A percentile compares a stretch with the other conserved stretches of the same genome.
These are phyloP conservation scores for Actinia tenebrosa DNA, from an alignment of 64 coral and sea anemone genomes.

Conservation along the genomic window DNA sequence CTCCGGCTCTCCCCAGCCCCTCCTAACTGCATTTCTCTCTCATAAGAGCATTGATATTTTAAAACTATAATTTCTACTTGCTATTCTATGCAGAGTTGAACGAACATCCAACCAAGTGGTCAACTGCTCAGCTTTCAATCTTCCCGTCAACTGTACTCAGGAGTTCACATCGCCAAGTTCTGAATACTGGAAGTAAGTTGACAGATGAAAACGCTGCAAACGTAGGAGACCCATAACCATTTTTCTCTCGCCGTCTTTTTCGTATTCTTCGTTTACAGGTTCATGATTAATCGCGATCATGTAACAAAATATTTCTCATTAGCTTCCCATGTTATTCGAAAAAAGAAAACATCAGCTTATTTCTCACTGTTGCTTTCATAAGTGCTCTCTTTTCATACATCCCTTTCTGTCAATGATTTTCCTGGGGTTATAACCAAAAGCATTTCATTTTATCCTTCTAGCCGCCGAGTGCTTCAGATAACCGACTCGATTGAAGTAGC, in stretches of 20 bases:
- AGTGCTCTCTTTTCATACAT: no score
- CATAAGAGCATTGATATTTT: no score
- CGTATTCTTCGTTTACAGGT: no score
- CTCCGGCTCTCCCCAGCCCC: no score
- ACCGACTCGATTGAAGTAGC: slow-evolving; percentile 47
- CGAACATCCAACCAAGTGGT: not conserved
- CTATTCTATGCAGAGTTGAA: not conserved
- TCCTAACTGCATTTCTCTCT: no score
- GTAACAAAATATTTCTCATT: no score
- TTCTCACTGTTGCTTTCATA: no score
- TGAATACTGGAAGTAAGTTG: slow-evolving; percentile 39
- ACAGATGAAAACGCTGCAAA: not conserved
- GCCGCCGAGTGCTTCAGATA: slow-evolving; percentile 64
- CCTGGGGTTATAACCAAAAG: not conserved
- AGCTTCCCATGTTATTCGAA: not conserved
- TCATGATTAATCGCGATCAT: no score
- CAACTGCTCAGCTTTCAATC: slow-evolving; percentile 23
- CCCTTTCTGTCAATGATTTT: no score
- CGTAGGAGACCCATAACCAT: no score
- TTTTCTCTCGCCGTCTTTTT: no score
- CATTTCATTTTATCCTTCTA: not conserved
- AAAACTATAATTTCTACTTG: not conserved
- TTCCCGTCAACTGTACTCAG: slow-evolving; percentile 25
- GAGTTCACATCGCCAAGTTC: slow-evolving; percentile 29
- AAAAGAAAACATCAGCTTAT: no score